Conservation (phyloP, 2,888 invertebrate species). For the Sisyra terminalis region DNA sequence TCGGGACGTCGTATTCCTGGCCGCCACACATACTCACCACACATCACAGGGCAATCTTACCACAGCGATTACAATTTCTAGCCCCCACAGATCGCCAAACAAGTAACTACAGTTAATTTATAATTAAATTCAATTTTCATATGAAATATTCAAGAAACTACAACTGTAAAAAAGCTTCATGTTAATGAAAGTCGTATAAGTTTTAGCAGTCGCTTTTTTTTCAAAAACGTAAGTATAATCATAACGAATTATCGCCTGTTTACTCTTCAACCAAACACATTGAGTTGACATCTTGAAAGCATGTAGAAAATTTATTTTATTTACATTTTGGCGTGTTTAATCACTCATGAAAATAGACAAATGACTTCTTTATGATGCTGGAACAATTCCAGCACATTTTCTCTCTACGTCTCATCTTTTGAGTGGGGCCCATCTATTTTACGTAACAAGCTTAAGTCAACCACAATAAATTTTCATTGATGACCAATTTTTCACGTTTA, state of each 20-base stretch:
- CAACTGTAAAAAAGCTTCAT: too few species aligned
- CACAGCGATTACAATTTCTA: too few species aligned
- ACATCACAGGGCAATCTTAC: too few species aligned
- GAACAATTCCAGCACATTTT: constrained; percentile 1
- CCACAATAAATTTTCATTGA: background rate
- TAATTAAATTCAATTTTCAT: too few species aligned
- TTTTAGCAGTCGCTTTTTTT: too few species aligned
- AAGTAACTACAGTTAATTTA: too few species aligned
- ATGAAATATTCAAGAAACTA: too few species aligned
- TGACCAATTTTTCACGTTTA: background rate
- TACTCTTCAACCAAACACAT: constrained; percentile 3
- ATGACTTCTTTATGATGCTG: constrained; percentile 4
- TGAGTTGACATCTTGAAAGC: constrained; percentile 8
- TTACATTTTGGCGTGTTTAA: constrained; percentile 7
- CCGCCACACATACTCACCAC: too few species aligned
- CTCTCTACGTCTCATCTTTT: background rate
- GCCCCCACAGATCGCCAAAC: too few species aligned
- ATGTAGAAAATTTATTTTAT: constrained; percentile 8
- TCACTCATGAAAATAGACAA: constrained; percentile 7
- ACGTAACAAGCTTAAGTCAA: background rate
- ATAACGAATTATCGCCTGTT: constrained; percentile 1
- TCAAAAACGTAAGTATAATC: too few species aligned
- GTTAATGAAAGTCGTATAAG: too few species aligned
- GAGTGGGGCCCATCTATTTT: background rate
- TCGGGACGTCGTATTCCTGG: too few species aligned